Percentiles rank a stretch among this genome's conserved stretches.
Conservation (phyloP, 2,113 vertebrate species). For the Fulica atra region DNA sequence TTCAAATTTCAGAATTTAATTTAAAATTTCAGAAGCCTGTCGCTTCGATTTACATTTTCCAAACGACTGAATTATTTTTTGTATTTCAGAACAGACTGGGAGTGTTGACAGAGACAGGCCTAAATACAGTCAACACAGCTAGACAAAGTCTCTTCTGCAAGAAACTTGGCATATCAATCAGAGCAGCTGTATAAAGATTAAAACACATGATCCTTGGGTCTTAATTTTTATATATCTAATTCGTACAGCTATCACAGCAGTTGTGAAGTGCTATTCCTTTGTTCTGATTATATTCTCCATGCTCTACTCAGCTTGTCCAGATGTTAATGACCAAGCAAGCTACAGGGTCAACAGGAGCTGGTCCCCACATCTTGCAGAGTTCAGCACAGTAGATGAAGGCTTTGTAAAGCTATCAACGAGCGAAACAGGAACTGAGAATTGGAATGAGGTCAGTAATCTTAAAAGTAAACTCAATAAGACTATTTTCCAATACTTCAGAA, state of each 20-base stretch:
- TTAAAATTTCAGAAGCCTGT: neutral
- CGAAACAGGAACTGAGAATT: constrained; percentile 1
- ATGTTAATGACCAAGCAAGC: neutral
- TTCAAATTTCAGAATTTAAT: too few species aligned
- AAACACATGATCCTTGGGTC: neutral
- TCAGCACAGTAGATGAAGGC: neutral
- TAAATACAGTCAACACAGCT: neutral
- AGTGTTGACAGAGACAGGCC: neutral
- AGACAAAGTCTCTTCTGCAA: neutral
- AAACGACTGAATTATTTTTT: neutral
- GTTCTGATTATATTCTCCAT: neutral
- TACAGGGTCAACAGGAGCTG: neutral
- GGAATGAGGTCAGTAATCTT: neutral
- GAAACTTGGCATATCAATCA: neutral
- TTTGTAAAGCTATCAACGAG: neutral
- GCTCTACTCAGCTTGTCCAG: neutral
- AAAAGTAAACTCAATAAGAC: neutral
- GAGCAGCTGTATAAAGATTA: neutral
- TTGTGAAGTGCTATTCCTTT: neutral
- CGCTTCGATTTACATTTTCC: neutral
- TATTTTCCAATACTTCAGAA: neutral
- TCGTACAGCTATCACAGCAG: neutral
- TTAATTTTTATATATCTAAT: neutral
- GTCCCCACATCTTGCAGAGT: neutral
- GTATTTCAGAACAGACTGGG: neutral